These are phyloP conservation scores for Cisticola juncidis DNA, from an alignment of 2,113 vertebrate genomes.

Conservation along the genomic window DNA sequence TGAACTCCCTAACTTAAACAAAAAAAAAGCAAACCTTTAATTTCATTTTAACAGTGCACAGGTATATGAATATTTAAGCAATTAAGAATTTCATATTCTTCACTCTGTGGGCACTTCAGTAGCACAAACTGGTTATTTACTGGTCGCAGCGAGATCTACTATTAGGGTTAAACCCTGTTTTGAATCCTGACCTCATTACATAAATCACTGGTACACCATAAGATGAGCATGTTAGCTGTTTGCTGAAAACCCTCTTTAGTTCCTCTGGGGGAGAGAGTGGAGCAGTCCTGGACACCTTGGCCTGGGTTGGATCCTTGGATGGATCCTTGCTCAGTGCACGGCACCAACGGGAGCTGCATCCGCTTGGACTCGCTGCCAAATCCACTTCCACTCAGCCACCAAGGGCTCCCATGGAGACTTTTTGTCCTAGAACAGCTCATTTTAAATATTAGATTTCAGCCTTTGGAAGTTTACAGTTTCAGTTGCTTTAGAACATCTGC, in stretches of 20 bases:
- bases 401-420: conserved; percentile 73
- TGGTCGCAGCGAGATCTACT: background rate
- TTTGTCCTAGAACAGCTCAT: conserved; percentile 69
- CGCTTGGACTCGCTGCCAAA: conserved; percentile 62
- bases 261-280: background rate
- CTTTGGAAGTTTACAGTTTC: conserved; percentile 74
- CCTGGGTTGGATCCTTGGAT: conserved; percentile 52
- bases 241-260: conserved; percentile 62
- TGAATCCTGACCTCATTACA: background rate
- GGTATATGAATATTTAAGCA: background rate
- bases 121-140: background rate
- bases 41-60: background rate
- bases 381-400: conserved; percentile 61
- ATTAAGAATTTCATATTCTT: background rate
- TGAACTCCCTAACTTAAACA: background rate
- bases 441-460: conserved; percentile 74
- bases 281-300: background rate
- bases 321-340: conserved; percentile 73
- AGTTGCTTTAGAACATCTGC: conserved; percentile 73
- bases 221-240: background rate
- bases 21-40: background rate
- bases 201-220: background rate
- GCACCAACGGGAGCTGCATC: conserved; percentile 69
- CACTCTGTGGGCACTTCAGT: background rate
- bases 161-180: background rate